These are phyloP conservation scores for Pachyseris speciosa DNA, from an alignment of 64 coral and sea anemone species.

Conservation along the genomic window DNA sequence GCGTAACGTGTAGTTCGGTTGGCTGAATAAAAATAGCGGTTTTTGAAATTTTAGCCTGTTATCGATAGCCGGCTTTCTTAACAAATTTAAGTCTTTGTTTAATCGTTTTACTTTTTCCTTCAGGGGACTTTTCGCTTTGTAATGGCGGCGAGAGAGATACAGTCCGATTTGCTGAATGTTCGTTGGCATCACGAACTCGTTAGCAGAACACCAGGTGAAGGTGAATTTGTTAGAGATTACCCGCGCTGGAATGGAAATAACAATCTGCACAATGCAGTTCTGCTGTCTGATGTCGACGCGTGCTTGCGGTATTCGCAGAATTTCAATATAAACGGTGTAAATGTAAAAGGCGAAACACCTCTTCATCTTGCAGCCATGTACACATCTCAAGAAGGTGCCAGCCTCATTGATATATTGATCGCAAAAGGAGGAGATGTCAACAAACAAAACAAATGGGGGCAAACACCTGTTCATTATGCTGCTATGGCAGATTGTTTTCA, in stretches of 20 bases:
- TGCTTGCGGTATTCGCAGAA: neutral
- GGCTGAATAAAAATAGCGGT: neutral
- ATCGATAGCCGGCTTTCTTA: neutral
- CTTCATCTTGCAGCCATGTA: constrained; percentile 11
- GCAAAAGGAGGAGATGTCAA: constrained; percentile 22
- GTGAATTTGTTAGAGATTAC: neutral
- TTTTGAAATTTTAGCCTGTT: neutral
- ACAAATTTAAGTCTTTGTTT: neutral
- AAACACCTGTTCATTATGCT: constrained; percentile 38
- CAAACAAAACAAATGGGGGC: constrained; percentile 29
- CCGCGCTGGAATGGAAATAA: neutral
- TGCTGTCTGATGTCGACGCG: neutral
- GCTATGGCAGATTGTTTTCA: constrained; percentile 5
- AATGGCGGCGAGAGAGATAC: neutral
- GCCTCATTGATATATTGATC: constrained; percentile 1
- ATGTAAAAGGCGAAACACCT: constrained; percentile 36
- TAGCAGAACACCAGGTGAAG: neutral
- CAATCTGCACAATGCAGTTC: constrained; percentile 15
- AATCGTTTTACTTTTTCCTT: neutral
- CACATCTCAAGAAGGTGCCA: neutral
- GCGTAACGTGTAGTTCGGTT: too few relatives aligned
- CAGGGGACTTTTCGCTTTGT: neutral
- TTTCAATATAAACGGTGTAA: neutral
- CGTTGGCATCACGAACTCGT: neutral
- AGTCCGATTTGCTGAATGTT: neutral